Evolutionary conservation across 1,140 invertebrate species (phyloP), one percentile per base, ranked within the genome.

Genomic region (Drosophila virilis): DNA sequence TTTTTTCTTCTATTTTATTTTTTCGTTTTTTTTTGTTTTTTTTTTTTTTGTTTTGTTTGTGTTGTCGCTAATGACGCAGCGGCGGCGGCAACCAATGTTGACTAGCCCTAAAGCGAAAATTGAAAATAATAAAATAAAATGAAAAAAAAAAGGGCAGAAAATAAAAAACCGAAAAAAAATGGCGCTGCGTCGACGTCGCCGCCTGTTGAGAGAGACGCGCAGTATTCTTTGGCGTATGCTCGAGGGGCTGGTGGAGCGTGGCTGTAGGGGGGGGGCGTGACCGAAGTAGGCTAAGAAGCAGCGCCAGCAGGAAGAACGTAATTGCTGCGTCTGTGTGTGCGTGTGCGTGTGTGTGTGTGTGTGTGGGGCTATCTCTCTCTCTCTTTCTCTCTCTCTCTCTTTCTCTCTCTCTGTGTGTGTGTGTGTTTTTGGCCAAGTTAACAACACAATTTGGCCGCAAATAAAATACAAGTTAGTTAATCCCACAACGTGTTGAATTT

Each of bases 391-490:
- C 17, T 6, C 8, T 59, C 4, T 59, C 17, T 6, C 8, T 59
- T 1, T 59, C 17, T 6, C 8, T 59, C 4, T 59, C 17, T 6
- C 8, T 38, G 28, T 54, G 58, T 61, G 48, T 65, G 51, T 48
- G 42, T 46, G 43, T 66, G 52, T 51, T 48, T 55, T 45, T 38
- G 62, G 62, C 50, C 38, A 88, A 88, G 83, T 83, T 88, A 88
- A 88, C 83, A 88, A 84, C 83, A 89, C 80, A 89, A 80, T 88
- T 88, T 89, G 76, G 80, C 62, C 80, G 64, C 51, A 88, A 88
- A 88, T 89, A 88, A 88, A 89, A 88, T 89, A 89, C 84, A 88
- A 88, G 84, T 88, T 88, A 88, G 84, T 88, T 89, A 88, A 89
- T 88, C 84, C 84, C 80, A 83, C 84, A 88, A 89, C 84, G 84